Percentiles rank a stretch among this genome's conserved stretches.
phyloP scores from a whole-genome alignment of 2,888 invertebrate genomes.

The Sialis lutaria region DNA sequence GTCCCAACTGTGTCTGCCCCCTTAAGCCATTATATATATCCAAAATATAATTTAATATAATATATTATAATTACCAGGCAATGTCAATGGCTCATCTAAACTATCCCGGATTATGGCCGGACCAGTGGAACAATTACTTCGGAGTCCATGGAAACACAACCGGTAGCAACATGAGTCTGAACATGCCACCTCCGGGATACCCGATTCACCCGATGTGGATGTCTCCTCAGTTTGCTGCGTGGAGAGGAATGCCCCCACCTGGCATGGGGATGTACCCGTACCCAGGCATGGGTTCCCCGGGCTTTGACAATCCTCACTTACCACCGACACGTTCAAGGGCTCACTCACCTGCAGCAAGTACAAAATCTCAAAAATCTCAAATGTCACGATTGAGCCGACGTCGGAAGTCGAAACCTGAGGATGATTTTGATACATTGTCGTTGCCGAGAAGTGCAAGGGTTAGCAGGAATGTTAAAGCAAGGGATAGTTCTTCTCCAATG shows the following conservation, averaged over 20 bases:
- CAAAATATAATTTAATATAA: no score
- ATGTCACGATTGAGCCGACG: slow-evolving; percentile 32
- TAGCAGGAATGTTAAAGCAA: neutral
- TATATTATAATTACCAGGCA: slow-evolving; percentile 26
- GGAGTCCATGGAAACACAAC: slow-evolving; percentile 19
- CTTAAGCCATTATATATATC: no score
- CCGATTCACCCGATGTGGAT: slow-evolving; percentile 19
- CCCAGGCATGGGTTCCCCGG: slow-evolving; percentile 25
- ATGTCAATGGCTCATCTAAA: slow-evolving; percentile 52
- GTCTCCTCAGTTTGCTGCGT: slow-evolving; percentile 16
- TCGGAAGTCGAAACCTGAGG: slow-evolving; percentile 13
- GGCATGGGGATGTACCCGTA: slow-evolving; percentile 7
- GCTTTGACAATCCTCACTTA: slow-evolving; percentile 29
- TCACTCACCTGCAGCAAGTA: slow-evolving; percentile 48
- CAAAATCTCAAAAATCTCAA: slow-evolving; percentile 51
- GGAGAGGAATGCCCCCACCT: neutral
- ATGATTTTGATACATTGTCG: neutral
- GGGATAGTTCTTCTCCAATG: neutral
- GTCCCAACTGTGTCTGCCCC: neutral
- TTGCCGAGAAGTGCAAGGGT: slow-evolving; percentile 1
- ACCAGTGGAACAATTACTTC: slow-evolving; percentile 19
- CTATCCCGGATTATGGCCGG: slow-evolving; percentile 23
- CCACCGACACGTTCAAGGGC: slow-evolving; percentile 47
- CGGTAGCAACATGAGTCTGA: slow-evolving; percentile 37
- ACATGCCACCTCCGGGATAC: slow-evolving; percentile 23